These are phyloP conservation scores for Lophotriccus pileatus DNA, from an alignment of 2,797 vertebrate genomes.

Conservation along the genomic window DNA sequence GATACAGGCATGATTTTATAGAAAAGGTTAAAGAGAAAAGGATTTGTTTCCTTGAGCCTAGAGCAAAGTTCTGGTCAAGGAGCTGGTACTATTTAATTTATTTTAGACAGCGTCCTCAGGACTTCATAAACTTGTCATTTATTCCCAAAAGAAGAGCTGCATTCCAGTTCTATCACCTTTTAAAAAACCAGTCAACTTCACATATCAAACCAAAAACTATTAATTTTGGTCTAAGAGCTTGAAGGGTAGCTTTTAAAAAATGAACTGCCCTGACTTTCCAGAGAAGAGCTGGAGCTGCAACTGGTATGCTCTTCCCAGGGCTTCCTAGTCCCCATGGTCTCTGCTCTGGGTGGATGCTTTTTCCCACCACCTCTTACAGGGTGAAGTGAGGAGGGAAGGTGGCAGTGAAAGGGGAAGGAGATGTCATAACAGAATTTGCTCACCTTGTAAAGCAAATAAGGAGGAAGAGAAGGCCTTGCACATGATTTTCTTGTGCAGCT, in stretches of 20 bases:
- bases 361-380: not conserved
- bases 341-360: not conserved
- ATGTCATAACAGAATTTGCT: not conserved
- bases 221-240: not conserved
- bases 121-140: not conserved
- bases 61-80: not conserved
- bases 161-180: not conserved
- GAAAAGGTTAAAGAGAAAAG: not conserved
- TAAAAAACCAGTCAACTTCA: not conserved
- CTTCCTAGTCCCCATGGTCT: not conserved
- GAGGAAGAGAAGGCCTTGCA: not conserved
- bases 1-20: not conserved
- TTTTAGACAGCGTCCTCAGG: not conserved
- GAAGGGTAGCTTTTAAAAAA: not conserved
- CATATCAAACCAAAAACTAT: not conserved
- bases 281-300: not conserved
- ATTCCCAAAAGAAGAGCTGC: not conserved
- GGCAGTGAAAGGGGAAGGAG: not conserved
- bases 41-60: not conserved
- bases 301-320: not conserved
- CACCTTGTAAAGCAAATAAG: slow-evolving; percentile 43
- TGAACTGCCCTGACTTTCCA: not conserved
- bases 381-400: not conserved
- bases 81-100: not conserved
- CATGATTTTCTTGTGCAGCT: not conserved